These are phyloP conservation scores for Acanthurus leucopareius DNA, from an alignment of 2,797 vertebrate species.

Conservation along the genomic window DNA sequence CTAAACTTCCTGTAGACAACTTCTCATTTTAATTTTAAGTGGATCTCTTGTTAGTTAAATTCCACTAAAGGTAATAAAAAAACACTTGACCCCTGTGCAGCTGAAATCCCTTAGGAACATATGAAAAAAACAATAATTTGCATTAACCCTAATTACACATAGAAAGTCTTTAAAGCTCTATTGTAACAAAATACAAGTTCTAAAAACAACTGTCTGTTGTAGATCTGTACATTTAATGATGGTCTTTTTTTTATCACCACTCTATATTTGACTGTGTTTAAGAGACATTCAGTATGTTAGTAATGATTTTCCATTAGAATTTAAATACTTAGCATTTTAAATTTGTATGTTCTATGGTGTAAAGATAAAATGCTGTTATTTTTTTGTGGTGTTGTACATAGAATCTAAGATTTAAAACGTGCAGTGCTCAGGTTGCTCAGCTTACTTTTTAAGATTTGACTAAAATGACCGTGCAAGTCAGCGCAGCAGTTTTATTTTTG, in stretches of 20 bases:
- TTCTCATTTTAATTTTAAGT: constrained; percentile 20
- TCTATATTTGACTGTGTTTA: neutral
- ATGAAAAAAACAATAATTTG: neutral
- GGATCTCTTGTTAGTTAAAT: neutral
- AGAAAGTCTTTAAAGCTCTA: neutral
- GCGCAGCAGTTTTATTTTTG: constrained; percentile 69
- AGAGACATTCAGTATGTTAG: neutral
- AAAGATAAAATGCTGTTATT: neutral
- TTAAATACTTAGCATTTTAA: neutral
- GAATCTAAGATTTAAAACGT: neutral
- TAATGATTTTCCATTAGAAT: neutral
- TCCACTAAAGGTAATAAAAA: constrained; percentile 14
- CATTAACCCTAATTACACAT: constrained; percentile 1
- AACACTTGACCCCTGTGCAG: neutral
- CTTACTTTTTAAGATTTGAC: constrained; percentile 30
- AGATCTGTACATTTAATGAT: neutral
- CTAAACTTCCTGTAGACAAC: constrained; percentile 40
- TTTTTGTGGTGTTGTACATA: neutral
- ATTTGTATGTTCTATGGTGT: neutral
- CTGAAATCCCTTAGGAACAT: constrained; percentile 1
- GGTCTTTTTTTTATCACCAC: neutral
- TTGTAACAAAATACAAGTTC: neutral
- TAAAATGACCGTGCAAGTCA: constrained; percentile 54
- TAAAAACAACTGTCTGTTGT: neutral
- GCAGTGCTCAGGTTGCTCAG: neutral